phyloP scores from a whole-genome alignment of 2,113 vertebrate species.

The Addax nasomaculatus region DNA sequence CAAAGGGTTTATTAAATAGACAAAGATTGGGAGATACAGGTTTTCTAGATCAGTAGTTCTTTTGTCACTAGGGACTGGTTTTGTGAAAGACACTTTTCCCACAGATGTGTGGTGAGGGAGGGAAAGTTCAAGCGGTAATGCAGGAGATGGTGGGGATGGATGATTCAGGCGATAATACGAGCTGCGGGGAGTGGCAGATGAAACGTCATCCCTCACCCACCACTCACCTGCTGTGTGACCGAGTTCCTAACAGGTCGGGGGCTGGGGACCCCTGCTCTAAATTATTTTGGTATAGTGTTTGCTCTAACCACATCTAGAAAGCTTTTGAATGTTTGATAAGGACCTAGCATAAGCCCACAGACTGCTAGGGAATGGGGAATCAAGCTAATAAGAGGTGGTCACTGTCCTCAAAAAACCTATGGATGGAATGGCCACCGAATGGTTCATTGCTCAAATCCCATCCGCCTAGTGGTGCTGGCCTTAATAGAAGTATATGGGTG shows the following conservation, averaged over 20 bases:
- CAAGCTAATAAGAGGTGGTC: background rate
- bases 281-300: background rate
- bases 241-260: background rate
- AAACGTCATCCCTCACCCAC: background rate
- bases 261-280: background rate
- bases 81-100: background rate
- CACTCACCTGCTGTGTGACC: background rate
- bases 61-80: background rate
- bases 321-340: background rate
- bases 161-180: background rate
- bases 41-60: background rate
- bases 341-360: background rate
- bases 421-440: background rate
- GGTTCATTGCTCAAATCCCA: background rate
- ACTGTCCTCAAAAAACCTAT: background rate
- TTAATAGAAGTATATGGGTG: background rate
- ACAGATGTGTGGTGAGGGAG: background rate
- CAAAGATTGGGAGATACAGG: background rate
- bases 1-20: background rate
- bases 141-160: background rate
- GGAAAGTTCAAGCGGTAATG: background rate
- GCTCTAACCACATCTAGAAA: background rate
- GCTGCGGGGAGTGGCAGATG: background rate
- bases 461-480: background rate
- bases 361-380: background rate